Percentiles rank a stretch among this genome's conserved stretches.
Conservation (phyloP, 2,888 invertebrate species). For the Chloroclysta siterata region DNA sequence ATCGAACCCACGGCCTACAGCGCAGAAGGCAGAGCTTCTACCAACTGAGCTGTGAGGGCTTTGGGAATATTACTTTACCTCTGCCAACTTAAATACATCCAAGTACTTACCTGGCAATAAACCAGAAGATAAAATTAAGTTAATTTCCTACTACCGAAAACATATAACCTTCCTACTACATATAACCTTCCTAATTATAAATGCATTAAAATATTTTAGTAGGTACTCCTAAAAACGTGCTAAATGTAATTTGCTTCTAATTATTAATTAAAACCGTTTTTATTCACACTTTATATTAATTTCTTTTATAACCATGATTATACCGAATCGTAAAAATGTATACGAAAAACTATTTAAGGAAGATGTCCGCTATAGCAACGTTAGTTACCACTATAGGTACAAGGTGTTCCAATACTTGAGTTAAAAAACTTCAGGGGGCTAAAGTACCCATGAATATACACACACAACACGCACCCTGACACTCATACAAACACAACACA, state of each 20-base stretch:
- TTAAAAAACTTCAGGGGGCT: no score
- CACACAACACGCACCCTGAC: no score
- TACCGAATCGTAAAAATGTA: slow-evolving; percentile 26
- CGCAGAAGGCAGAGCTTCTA: no score
- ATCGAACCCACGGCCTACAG: no score
- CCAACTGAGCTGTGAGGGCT: no score
- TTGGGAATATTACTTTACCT: no score
- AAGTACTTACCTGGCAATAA: slow-evolving; percentile 2
- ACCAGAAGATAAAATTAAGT: slow-evolving; percentile 5
- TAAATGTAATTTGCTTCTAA: slow-evolving; percentile 25
- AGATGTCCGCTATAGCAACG: not conserved
- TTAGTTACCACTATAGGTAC: no score
- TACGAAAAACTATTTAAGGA: slow-evolving; percentile 17
- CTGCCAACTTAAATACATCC: no score
- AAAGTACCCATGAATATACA: no score
- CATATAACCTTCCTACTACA: no score
- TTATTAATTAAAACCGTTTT: slow-evolving; percentile 32
- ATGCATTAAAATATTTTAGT: slow-evolving; percentile 23
- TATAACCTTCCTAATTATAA: slow-evolving; percentile 35
- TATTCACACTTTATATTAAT: slow-evolving; percentile 34
- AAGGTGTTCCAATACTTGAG: no score
- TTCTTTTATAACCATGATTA: slow-evolving; percentile 31
- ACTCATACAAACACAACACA: no score
- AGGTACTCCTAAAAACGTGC: slow-evolving; percentile 23
- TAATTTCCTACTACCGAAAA: slow-evolving; percentile 5